Percentiles rank a stretch among this genome's conserved stretches.
phyloP scores from a whole-genome alignment of 2,113 vertebrate species.

The Apeltes quadracus region DNA sequence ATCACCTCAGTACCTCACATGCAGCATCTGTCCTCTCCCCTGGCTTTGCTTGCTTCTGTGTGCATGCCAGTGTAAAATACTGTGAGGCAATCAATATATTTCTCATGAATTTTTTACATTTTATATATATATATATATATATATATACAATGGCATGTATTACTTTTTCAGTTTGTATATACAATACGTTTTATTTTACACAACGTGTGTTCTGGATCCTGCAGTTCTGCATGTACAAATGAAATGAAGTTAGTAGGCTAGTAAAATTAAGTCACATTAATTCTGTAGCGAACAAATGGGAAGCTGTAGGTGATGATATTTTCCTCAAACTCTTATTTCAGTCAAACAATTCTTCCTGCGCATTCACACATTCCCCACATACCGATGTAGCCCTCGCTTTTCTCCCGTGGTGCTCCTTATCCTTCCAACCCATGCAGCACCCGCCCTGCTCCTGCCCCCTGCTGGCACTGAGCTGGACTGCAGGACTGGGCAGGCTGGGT shows the following conservation, averaged over 20 bases:
- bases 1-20: slow-evolving; percentile 32
- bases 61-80: slow-evolving; percentile 55
- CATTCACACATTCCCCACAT: slow-evolving; percentile 41
- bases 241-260: not conserved
- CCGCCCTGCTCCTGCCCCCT: slow-evolving; percentile 72
- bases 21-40: slow-evolving; percentile 47
- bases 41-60: slow-evolving; percentile 72
- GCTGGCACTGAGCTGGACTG: slow-evolving; percentile 57
- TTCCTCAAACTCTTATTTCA: slow-evolving; percentile 7
- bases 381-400: slow-evolving; percentile 63
- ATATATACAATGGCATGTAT: slow-evolving; percentile 23
- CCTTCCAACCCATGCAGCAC: slow-evolving; percentile 84
- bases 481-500: slow-evolving; percentile 66
- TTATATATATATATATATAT: not conserved
- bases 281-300: not conserved
- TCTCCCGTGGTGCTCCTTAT: slow-evolving; percentile 72
- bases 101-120: slow-evolving; percentile 48
- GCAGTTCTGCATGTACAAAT: slow-evolving; percentile 47
- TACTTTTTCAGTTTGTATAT: not conserved
- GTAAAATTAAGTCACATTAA: not conserved
- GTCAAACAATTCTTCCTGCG: slow-evolving; percentile 24
- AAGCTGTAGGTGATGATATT: slow-evolving; percentile 9
- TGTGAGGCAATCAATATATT: slow-evolving; percentile 49
- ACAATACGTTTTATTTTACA: not conserved
- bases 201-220: slow-evolving; percentile 79